Percentiles rank a stretch among this genome's conserved stretches.
These are phyloP conservation scores for Macquaria australasica DNA, from an alignment of 2,113 vertebrate genomes.

Conservation along the genomic window DNA sequence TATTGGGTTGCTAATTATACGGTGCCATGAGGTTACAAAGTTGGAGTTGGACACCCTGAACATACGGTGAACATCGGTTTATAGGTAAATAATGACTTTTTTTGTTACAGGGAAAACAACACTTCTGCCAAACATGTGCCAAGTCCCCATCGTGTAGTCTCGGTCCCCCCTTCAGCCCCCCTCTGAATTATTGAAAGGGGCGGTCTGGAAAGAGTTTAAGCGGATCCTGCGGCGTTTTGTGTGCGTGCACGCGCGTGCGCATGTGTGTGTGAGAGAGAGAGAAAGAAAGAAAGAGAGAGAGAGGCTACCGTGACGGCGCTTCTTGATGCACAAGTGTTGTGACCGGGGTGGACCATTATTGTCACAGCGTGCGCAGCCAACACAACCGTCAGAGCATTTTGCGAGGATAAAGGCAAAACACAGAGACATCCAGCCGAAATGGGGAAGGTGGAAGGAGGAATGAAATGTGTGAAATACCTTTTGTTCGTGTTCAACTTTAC, in stretches of 20 bases:
- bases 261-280: constrained; percentile 40
- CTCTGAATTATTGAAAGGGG: constrained; percentile 78
- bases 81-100: background rate
- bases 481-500: constrained; percentile 94
- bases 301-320: background rate
- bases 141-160: constrained; percentile 56
- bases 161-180: constrained; percentile 53
- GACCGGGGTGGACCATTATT: constrained; percentile 51
- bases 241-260: background rate
- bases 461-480: constrained; percentile 94
- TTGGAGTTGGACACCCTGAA: background rate
- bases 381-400: background rate
- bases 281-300: constrained; percentile 34
- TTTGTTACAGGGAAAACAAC: background rate
- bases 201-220: constrained; percentile 82
- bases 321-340: constrained; percentile 53
- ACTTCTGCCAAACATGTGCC: constrained; percentile 23
- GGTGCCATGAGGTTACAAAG: background rate
- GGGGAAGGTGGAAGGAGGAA: constrained; percentile 90
- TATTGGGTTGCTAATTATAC: background rate
- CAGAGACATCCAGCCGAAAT: constrained; percentile 71
- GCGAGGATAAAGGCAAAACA: background rate
- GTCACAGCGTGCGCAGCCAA: constrained; percentile 35
- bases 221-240: constrained; percentile 59
- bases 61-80: background rate